phyloP scores from a whole-genome alignment of 2,888 invertebrate genomes.

The Azorinus chamasolen region DNA sequence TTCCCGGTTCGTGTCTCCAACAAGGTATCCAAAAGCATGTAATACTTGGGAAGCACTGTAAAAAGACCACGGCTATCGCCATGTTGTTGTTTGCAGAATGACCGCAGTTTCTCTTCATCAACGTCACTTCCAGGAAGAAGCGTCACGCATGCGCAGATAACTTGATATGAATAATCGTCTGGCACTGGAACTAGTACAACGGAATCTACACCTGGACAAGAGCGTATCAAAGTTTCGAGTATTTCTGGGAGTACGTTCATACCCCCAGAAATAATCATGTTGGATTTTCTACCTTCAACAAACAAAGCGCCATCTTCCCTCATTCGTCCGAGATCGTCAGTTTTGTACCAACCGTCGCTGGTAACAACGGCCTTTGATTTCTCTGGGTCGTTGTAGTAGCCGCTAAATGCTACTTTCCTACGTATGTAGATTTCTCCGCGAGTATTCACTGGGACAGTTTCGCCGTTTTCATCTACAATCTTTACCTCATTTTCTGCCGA shows the following conservation, averaged over 20 bases:
- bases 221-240: conserved; percentile 24
- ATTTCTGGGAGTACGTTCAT: conserved; percentile 39
- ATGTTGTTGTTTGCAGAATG: conserved; percentile 30
- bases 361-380: conserved; percentile 18
- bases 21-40: conserved; percentile 50
- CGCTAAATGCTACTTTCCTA: conserved; percentile 15
- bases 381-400: conserved; percentile 42
- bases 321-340: conserved; percentile 47
- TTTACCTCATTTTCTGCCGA: conserved; percentile 27
- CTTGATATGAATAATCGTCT: conserved; percentile 54
- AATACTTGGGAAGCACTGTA: conserved; percentile 50
- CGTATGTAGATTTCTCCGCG: conserved; percentile 46
- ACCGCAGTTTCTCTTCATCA: conserved; percentile 38
- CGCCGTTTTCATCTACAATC: conserved; percentile 28
- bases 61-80: conserved; percentile 43
- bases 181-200: conserved; percentile 54
- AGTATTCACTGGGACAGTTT: conserved; percentile 19
- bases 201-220: conserved; percentile 17
- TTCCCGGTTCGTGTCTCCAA: conserved; percentile 47
- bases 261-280: conserved; percentile 42
- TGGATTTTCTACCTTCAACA: conserved; percentile 40
- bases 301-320: conserved; percentile 27
- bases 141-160: conserved; percentile 63
- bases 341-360: conserved; percentile 45
- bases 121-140: conserved; percentile 36